phyloP scores from a whole-genome alignment of 2,888 invertebrate genomes.

The Galeopsomyia nigrocyanea region DNA sequence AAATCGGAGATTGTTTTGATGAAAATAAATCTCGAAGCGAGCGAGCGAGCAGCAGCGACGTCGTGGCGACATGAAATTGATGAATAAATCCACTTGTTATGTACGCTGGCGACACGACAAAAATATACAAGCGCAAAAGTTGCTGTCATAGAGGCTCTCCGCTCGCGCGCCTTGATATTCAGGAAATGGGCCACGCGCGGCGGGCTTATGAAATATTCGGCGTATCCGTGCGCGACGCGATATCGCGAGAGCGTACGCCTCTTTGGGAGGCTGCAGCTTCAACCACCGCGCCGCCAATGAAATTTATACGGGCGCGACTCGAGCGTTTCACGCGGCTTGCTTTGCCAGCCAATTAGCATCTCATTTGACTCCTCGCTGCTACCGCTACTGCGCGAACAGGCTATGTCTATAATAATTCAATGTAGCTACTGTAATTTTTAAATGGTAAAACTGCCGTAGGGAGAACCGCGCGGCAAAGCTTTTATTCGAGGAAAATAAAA shows the following conservation, averaged over 20 bases:
- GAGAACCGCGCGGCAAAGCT: too few species aligned
- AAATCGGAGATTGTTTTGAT: too few species aligned
- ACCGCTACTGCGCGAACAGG: too few species aligned
- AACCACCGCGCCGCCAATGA: not conserved
- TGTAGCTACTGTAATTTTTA: too few species aligned
- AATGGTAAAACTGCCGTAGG: too few species aligned
- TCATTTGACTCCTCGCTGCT: too few species aligned
- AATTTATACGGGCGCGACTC: not conserved
- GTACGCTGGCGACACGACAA: not conserved
- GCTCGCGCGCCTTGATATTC: constrained; percentile 21
- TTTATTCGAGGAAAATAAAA: not conserved
- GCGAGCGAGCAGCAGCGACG: too few species aligned
- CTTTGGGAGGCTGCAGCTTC: not conserved
- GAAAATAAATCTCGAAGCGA: too few species aligned
- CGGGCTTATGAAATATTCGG: constrained; percentile 62
- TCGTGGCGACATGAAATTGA: too few species aligned
- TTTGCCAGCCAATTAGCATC: too few species aligned
- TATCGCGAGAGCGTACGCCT: constrained; percentile 12
- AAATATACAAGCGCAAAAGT: not conserved
- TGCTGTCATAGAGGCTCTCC: not conserved
- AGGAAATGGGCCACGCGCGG: constrained; percentile 46
- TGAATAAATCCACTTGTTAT: constrained; percentile 11
- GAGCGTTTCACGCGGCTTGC: not conserved
- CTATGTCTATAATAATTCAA: too few species aligned
- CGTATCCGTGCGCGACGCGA: constrained; percentile 49